Percentiles rank a stretch among this genome's conserved stretches.
These are phyloP conservation scores for Trinorchestia longiramus DNA, from an alignment of 1,140 invertebrate genomes.

Conservation along the genomic window DNA sequence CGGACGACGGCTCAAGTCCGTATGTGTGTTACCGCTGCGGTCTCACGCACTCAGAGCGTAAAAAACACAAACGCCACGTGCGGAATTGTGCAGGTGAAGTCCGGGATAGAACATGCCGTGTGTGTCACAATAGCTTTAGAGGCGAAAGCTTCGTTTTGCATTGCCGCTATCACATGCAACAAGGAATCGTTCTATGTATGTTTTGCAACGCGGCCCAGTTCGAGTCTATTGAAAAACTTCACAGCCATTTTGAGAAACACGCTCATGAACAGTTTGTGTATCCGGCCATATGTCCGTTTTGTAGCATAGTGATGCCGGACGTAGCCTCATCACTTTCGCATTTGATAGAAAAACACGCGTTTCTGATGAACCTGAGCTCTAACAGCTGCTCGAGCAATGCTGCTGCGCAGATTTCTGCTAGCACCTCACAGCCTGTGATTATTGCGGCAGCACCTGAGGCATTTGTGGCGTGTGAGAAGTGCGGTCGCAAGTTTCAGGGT, in stretches of 20 bases:
- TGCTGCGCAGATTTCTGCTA: neutral
- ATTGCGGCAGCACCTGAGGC: slow-evolving; percentile 57
- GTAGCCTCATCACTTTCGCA: slow-evolving; percentile 63
- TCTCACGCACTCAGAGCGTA: slow-evolving; percentile 58
- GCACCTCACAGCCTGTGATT: neutral
- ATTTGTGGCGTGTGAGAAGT: slow-evolving; percentile 62
- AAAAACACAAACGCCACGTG: slow-evolving; percentile 63
- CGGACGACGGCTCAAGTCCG: slow-evolving; percentile 59
- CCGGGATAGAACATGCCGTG: slow-evolving; percentile 57
- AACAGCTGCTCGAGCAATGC: neutral
- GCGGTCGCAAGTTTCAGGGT: slow-evolving; percentile 64
- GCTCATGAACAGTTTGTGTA: slow-evolving; percentile 66
- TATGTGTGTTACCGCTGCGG: slow-evolving; percentile 65
- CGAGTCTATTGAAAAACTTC: slow-evolving; percentile 56
- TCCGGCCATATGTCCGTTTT: slow-evolving; percentile 65
- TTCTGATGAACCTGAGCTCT: slow-evolving; percentile 36
- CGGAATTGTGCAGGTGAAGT: slow-evolving; percentile 62
- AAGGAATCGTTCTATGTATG: slow-evolving; percentile 62
- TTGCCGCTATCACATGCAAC: slow-evolving; percentile 62
- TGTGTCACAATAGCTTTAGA: slow-evolving; percentile 59
- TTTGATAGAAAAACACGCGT: slow-evolving; percentile 64
- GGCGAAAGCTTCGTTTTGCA: slow-evolving; percentile 64
- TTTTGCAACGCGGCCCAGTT: slow-evolving; percentile 65
- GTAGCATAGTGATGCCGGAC: slow-evolving; percentile 62
- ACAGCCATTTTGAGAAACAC: slow-evolving; percentile 66